Conservation (phyloP, 2,797 vertebrate species). For the Sarcophilus harrisii region DNA sequence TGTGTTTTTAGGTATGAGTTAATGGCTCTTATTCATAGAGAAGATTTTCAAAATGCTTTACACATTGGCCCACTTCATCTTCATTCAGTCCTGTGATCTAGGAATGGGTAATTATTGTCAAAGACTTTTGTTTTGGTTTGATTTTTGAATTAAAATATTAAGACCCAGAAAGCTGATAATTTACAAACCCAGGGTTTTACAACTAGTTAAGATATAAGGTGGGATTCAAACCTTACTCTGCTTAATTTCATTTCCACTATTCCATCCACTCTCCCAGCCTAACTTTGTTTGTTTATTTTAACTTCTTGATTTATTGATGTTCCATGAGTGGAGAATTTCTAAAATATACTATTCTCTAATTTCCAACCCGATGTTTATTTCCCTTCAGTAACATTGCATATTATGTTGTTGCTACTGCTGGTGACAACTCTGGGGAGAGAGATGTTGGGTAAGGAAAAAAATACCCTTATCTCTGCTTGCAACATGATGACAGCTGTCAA, state of each 20-base stretch:
- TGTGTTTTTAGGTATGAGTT: no score
- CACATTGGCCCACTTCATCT: background rate
- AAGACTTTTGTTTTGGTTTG: background rate
- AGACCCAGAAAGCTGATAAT: background rate
- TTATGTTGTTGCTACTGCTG: slow-evolving; percentile 12
- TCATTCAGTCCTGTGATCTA: background rate
- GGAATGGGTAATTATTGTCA: background rate
- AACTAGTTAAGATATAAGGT: background rate
- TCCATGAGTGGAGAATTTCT: background rate
- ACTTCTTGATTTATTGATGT: background rate
- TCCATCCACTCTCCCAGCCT: background rate
- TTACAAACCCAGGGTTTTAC: background rate
- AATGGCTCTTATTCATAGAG: background rate
- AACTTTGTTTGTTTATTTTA: slow-evolving; percentile 8
- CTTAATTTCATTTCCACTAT: background rate
- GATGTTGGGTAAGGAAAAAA: background rate
- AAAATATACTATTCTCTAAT: background rate
- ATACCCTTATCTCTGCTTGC: slow-evolving; percentile 4
- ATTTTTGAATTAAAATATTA: background rate
- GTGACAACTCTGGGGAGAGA: slow-evolving; percentile 50
- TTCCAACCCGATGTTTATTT: background rate
- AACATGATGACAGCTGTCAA: slow-evolving; percentile 58
- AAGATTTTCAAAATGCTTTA: background rate
- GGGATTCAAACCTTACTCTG: background rate
- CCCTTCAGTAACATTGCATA: slow-evolving; percentile 9